Conservation (phyloP, 2,113 vertebrate genomes). For the Pyxicephalus adspersus region DNA sequence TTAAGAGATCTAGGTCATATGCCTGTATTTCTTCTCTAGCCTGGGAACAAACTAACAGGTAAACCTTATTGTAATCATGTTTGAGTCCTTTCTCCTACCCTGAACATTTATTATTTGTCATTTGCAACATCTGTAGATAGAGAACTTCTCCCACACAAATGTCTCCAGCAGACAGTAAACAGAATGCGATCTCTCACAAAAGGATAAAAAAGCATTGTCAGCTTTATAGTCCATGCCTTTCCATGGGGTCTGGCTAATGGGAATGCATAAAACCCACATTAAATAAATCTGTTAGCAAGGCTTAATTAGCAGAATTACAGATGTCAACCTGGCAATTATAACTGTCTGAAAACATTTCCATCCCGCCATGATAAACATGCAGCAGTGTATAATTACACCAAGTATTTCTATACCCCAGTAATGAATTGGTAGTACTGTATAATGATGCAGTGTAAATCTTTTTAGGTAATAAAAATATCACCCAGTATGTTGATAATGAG, state of each 20-base stretch:
- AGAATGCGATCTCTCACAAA: neutral
- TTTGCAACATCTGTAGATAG: neutral
- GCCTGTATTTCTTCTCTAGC: neutral
- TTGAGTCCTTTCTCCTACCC: neutral
- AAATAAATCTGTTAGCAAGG: conserved; percentile 46
- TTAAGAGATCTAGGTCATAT: neutral
- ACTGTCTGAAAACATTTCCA: conserved; percentile 51
- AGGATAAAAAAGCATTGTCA: neutral
- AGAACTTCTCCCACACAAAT: neutral
- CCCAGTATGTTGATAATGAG: no score
- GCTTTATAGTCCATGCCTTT: conserved; percentile 33
- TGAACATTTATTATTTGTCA: neutral
- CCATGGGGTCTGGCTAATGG: conserved; percentile 41
- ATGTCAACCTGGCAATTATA: conserved; percentile 53
- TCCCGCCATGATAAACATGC: conserved; percentile 32
- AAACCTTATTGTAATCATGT: neutral
- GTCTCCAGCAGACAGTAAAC: neutral
- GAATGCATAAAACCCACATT: conserved; percentile 51
- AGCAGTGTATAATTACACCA: conserved; percentile 13
- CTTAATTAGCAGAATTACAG: conserved; percentile 51
- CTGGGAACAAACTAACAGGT: neutral
- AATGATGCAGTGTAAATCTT: neutral
- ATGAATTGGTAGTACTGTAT: neutral
- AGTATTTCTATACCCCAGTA: neutral
- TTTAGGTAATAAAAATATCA: no score